Evolutionary conservation across 35 echinoderm and acorn worm genomes (phyloP), one percentile per base, ranked within the genome.

Genomic region (Strongylocentrotus purpuratus): DNA sequence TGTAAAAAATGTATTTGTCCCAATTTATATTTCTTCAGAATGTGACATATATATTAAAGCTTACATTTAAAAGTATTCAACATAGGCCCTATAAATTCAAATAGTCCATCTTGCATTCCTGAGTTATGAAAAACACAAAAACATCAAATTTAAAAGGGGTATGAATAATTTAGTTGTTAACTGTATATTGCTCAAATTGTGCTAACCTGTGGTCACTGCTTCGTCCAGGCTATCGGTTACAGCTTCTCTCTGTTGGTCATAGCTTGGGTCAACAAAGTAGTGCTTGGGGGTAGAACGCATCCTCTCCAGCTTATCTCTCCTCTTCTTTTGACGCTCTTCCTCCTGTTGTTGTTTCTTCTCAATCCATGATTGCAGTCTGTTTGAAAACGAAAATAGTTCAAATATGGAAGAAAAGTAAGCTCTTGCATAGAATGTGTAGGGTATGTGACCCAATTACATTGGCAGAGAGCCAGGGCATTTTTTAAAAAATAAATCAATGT

Each of bases 211-310:
- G 59, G 96, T 94, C 11, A 99, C 88, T 8, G 98, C 98, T 31
- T 99, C 98, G 32, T 97, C 96, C 45, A 99, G 94, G 88, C 95
- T 99, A 25, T 99, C 98, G 0, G 95, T 48, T 22, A 99, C 97
- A 90, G 94, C 85, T 65, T 95, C 89, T 50, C 96, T 99, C 95
- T 99, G 98, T 90, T 97, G 94, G 48, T 97, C 96, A 96, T 99
- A 99, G 28, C 91, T 99, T 85, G 97, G 98, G 61, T 99, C 98
- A 13, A 96, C 96, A 94, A 99, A 99, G 31, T 94, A 78, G 88
- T 99, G 98, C 96, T 91, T 97, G n/a, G 98, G 98, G 91, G 95
- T 61, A 18, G 96, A 95, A 46, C 94, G 91, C 95, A 99, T 95
- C 86, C 94, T 95, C 94, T 99, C 98, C 13, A 99, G 86, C 89